Evolutionary conservation across 1,140 invertebrate genomes (phyloP).

Genomic region (Bombus pyrosoma): DNA sequence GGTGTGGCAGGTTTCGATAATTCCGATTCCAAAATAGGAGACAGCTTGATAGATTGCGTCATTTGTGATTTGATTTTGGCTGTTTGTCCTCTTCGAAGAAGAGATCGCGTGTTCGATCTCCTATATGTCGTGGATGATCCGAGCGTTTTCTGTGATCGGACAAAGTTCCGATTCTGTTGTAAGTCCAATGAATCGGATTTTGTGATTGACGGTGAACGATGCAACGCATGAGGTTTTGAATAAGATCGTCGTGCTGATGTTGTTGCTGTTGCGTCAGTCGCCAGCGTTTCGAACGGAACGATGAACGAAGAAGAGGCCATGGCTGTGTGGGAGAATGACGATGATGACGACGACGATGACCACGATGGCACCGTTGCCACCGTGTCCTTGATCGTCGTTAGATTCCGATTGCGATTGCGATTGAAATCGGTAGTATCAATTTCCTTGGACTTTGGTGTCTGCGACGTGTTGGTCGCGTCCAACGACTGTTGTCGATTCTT

Average conservation of each 20-base stretch:
- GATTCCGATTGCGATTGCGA: not conserved
- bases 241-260: slow-evolving; percentile 58
- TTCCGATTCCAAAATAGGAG: slow-evolving; percentile 89
- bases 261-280: no score
- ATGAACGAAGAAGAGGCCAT: not conserved
- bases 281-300: not conserved
- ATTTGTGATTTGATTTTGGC: slow-evolving; percentile 77
- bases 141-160: not conserved
- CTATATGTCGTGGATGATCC: not conserved
- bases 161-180: not conserved
- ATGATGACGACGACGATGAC: not conserved
- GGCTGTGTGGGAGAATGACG: not conserved
- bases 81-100: slow-evolving; percentile 76
- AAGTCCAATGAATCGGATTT: not conserved
- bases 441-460: slow-evolving; percentile 67
- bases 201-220: slow-evolving; percentile 22
- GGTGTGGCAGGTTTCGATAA: slow-evolving; percentile 88
- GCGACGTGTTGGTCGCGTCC: slow-evolving; percentile 37
- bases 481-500: slow-evolving; percentile 67
- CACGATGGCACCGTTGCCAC: not conserved
- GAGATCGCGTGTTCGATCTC: slow-evolving; percentile 46
- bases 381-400: not conserved
- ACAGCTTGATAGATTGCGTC: slow-evolving; percentile 83
- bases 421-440: slow-evolving; percentile 43
- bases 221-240: slow-evolving; percentile 55